Percentiles rank a stretch among this genome's conserved stretches.
Evolutionary conservation across 2,888 invertebrate genomes (phyloP).

Genomic region (Epinotia brunnichana): DNA sequence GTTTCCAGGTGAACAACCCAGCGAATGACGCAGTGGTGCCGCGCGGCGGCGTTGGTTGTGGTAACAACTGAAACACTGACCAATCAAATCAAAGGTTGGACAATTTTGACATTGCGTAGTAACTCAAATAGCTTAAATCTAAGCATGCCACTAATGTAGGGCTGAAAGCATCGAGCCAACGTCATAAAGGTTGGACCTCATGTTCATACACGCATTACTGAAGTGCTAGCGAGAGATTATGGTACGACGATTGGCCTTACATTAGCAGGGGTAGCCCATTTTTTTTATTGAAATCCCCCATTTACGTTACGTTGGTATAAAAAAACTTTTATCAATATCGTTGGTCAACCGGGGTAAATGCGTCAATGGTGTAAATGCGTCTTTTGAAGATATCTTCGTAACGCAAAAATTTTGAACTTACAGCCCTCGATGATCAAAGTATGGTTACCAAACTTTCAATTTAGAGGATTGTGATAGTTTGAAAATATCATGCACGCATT

Average conservation of each 20-base stretch:
- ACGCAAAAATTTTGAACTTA: too few relatives aligned
- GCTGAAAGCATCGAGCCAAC: neutral
- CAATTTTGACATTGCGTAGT: conserved; percentile 1
- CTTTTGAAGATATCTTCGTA: too few relatives aligned
- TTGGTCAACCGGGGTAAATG: too few relatives aligned
- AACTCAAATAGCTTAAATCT: neutral
- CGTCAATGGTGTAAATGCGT: too few relatives aligned
- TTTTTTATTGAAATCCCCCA: too few relatives aligned
- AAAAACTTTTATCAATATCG: too few relatives aligned
- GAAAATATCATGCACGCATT: too few relatives aligned
- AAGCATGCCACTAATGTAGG: neutral
- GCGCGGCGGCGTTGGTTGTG: conserved; percentile 68
- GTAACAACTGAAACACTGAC: conserved; percentile 57
- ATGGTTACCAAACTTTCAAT: too few relatives aligned
- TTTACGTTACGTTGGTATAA: too few relatives aligned
- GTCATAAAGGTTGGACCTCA: neutral
- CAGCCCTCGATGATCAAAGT: too few relatives aligned
- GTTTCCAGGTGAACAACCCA: conserved; percentile 70
- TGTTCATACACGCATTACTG: neutral
- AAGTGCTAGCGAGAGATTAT: neutral
- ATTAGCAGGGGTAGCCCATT: too few relatives aligned
- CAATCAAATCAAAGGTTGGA: conserved; percentile 17
- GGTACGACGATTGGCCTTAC: neutral
- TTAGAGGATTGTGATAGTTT: too few relatives aligned
- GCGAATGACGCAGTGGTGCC: conserved; percentile 69